These are phyloP conservation scores for Volucella zonaria DNA, from an alignment of 2,888 invertebrate species.

Conservation along the genomic window DNA sequence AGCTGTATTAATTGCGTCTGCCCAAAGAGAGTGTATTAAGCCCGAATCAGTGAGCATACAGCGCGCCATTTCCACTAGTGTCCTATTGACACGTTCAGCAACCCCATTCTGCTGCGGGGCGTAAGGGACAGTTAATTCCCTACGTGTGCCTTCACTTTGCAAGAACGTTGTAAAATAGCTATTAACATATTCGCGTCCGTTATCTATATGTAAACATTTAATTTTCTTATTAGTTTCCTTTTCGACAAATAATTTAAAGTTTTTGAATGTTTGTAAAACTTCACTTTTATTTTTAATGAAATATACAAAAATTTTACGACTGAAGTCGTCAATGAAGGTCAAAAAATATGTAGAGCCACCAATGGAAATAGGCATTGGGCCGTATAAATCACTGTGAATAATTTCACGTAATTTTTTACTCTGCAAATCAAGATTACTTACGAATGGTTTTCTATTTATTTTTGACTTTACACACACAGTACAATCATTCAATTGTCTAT, in stretches of 20 bases:
- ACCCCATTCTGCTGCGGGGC: constrained; percentile 50
- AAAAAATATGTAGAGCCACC: constrained; percentile 29
- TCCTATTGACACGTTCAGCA: constrained; percentile 31
- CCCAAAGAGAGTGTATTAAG: constrained; percentile 73
- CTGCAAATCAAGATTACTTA: constrained; percentile 7
- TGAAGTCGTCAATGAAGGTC: constrained; percentile 30
- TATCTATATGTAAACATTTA: constrained; percentile 17
- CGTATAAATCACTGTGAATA: constrained; percentile 25
- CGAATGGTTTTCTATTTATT: constrained; percentile 18
- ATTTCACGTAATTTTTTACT: constrained; percentile 17
- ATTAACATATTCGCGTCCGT: neutral
- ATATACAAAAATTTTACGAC: constrained; percentile 25
- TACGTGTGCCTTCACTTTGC: too few relatives aligned
- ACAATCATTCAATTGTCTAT: constrained; percentile 15
- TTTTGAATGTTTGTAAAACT: constrained; percentile 74
- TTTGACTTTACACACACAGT: constrained; percentile 17
- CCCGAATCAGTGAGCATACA: constrained; percentile 73
- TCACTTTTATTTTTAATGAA: constrained; percentile 75
- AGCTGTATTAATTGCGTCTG: constrained; percentile 36
- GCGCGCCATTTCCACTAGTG: constrained; percentile 73
- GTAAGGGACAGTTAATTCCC: too few relatives aligned
- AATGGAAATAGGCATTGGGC: constrained; percentile 19
- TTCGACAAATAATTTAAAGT: constrained; percentile 76
- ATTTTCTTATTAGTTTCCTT: constrained; percentile 67
- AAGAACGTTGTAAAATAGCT: constrained; percentile 18